Evolutionary conservation across 2,888 invertebrate genomes (phyloP).

Genomic region (Dryobotodes eremita): DNA sequence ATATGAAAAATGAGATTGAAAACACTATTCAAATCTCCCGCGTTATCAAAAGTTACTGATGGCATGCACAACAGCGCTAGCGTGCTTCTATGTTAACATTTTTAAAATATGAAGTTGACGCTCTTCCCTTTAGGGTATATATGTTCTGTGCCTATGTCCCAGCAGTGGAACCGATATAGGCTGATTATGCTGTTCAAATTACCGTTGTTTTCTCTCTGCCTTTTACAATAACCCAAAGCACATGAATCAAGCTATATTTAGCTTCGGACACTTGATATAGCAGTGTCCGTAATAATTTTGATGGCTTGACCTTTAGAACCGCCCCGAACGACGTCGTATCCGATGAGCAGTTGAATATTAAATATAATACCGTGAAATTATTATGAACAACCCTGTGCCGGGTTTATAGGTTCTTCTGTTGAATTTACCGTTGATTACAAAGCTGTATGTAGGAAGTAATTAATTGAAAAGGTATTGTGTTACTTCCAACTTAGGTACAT

Average conservation of each 20-base stretch:
- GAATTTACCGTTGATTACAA: background rate
- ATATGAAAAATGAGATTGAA: too few species aligned
- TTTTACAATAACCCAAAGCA: background rate
- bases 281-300: slow-evolving; percentile 10
- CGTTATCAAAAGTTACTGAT: too few species aligned
- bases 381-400: slow-evolving; percentile 11
- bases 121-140: too few species aligned
- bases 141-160: too few species aligned
- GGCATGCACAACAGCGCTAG: too few species aligned
- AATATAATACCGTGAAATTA: slow-evolving; percentile 35
- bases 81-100: too few species aligned
- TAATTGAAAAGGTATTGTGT: background rate
- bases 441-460: background rate
- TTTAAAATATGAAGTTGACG: too few species aligned
- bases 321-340: background rate
- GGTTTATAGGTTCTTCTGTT: slow-evolving; percentile 7
- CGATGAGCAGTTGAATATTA: slow-evolving; percentile 32
- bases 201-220: too few species aligned
- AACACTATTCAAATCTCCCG: too few species aligned
- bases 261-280: slow-evolving; percentile 5
- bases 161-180: background rate
- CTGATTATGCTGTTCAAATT: background rate
- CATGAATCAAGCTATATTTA: background rate
- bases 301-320: slow-evolving; percentile 36
- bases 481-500: too few species aligned